Evolutionary conservation across 2,888 invertebrate species (phyloP), one percentile per base, ranked within the genome.

Genomic region (Agonum fuliginosum): DNA sequence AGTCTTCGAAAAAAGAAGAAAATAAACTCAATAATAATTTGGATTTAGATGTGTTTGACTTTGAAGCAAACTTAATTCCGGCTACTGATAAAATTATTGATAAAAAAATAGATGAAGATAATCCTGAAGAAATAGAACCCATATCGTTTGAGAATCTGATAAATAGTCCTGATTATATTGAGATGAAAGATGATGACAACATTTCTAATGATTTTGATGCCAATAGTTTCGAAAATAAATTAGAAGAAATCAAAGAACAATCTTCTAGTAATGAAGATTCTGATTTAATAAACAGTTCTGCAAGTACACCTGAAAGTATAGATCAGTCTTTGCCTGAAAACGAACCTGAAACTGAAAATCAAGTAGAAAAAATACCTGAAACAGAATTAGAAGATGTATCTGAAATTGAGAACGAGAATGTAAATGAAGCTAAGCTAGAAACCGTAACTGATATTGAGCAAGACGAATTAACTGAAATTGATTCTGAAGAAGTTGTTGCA

Each of bases 81-180:
- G n/a, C n/a, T n/a, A n/a, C n/a, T n/a, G n/a, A n/a, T n/a, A 70
- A 22, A 54, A 27, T 54, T 17, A 14, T 8, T 14, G 30, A 62
- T 24, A 12, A 17, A 62, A 62, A 30, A 2, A 10, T 22, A 14
- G 30, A 17, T 34, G 54, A 34, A 54, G 34, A 30, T 19, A 14
- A 22, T 54, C 54, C 54, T 20, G 54, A 67, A 19, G 41, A 37
- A 2, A 17, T 62, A 30, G 58, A 30, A 62, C 58, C 58, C 27
- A 62, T 62, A 14, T 62, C 58, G 3, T 62, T 62, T 30, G 58
- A 62, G 2, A 62, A 62, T 30, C 17, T 62, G 5, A 62, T 62
- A 10, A 30, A 62, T n/a, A 62, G 58, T 17, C 58, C 58, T 17
- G 58, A 62, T 30, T 30, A 62, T 17, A 62, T 62, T 62, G 58